phyloP scores from a whole-genome alignment of 2,888 invertebrate genomes.

The Noctua fimbriata region DNA sequence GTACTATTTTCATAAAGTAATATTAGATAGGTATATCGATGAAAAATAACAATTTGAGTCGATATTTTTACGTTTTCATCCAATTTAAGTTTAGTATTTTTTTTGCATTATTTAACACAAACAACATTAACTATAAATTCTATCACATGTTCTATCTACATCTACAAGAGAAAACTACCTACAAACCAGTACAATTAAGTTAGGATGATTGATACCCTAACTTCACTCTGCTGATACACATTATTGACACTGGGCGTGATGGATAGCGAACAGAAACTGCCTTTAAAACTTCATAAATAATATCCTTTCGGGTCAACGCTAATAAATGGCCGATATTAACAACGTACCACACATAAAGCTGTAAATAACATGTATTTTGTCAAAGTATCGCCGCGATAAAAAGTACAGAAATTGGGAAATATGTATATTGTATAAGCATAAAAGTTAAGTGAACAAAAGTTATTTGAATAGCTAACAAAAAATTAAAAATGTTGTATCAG shows the following conservation, averaged over 20 bases:
- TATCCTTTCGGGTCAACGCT: constrained; percentile 67
- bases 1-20: constrained; percentile 2
- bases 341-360: constrained; percentile 49
- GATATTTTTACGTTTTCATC: not conserved
- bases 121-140: constrained; percentile 9
- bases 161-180: constrained; percentile 67
- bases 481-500: not conserved
- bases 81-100: not conserved
- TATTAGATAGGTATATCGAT: not conserved
- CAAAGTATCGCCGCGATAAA: constrained; percentile 56
- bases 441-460: constrained; percentile 20
- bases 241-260: constrained; percentile 84
- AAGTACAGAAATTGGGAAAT: constrained; percentile 35
- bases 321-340: constrained; percentile 71
- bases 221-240: constrained; percentile 67
- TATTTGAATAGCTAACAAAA: constrained; percentile 29
- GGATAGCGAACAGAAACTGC: constrained; percentile 80
- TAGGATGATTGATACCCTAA: constrained; percentile 85
- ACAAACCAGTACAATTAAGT: constrained; percentile 77
- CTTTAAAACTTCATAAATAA: constrained; percentile 79
- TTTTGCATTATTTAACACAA: not conserved
- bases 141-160: constrained; percentile 18
- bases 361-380: constrained; percentile 57
- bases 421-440: constrained; percentile 14
- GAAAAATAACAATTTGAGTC: not conserved